Evolutionary conservation across 2,888 invertebrate species (phyloP).

Genomic region (Eristalis pertinax): DNA sequence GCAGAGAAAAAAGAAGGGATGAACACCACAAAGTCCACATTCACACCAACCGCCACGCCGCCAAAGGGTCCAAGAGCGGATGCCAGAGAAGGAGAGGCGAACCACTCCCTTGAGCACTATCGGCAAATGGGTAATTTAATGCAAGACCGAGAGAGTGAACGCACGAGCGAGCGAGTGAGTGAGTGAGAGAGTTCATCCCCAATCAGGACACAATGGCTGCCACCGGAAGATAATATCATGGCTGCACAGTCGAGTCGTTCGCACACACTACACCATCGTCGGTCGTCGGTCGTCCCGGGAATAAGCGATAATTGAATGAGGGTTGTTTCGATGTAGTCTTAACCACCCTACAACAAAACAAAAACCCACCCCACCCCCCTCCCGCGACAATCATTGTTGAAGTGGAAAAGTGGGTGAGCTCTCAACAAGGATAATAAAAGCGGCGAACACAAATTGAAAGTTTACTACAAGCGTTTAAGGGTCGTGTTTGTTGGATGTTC

Average conservation of each 20-base stretch:
- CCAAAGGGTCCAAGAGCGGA: too few relatives aligned
- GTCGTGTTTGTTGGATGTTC: conserved; percentile 56
- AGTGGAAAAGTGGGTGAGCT: conserved; percentile 67
- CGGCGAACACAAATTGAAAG: conserved; percentile 70
- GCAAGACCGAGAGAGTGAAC: not conserved
- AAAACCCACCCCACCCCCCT: not conserved
- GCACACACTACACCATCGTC: conserved; percentile 1
- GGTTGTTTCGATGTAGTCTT: conserved; percentile 52
- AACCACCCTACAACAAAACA: too few relatives aligned
- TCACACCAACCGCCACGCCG: not conserved
- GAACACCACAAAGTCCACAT: conserved; percentile 58
- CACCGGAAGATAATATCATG: conserved; percentile 65
- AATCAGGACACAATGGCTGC: conserved; percentile 71
- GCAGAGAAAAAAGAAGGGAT: conserved; percentile 41
- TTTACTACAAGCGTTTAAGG: conserved; percentile 70
- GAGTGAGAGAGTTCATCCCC: conserved; percentile 64
- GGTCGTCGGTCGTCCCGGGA: conserved; percentile 40
- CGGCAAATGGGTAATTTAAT: conserved; percentile 70
- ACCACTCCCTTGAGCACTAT: conserved; percentile 62
- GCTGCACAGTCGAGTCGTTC: conserved; percentile 2
- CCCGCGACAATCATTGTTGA: not conserved
- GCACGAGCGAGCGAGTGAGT: not conserved
- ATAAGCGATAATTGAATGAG: conserved; percentile 72
- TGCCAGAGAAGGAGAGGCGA: conserved; percentile 4
- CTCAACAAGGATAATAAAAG: conserved; percentile 70